Evolutionary conservation across 2,888 invertebrate species (phyloP), one percentile per base, ranked within the genome.

Genomic region (Nomada goodeniana): DNA sequence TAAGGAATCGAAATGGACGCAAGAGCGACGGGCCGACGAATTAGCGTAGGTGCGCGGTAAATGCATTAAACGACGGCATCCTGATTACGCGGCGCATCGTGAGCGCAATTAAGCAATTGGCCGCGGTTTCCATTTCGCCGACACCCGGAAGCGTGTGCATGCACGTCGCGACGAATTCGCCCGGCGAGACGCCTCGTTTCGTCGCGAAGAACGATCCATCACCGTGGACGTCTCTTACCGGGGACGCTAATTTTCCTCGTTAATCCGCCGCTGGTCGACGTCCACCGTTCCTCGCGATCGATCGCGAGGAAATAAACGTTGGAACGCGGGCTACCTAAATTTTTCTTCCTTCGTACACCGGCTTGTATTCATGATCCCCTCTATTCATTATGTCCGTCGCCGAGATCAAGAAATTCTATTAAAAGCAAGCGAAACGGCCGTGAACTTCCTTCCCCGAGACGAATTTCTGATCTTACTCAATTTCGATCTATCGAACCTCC

Each of bases 101-200:
- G 74, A 86, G 83, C 78, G 88, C 91, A 93, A 93, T 93, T 93
- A 92, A 93, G 91, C 91, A 92, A 93, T 92, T 93, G 91, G 89
- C 89, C 89, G 90, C 90, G 90, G 92, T 92, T 92, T 92, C 91
- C 88, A 90, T 92, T 91, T 90, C 91, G 86, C 87, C 84, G 85
- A 83, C 85, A 89, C 89, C 90, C 89, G 91, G 90, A 90, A 90
- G 85, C 84, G 64, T 5, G 53, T 11, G 61, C 63, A 77, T 52
- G 64, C 72, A 36, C 72, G 79, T 67, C 82, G 83, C 80, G 78
- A 74, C 76, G 78, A 86, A 84, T 84, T 81, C 63, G 74, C 44
- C 47, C 63, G 77, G 70, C 82, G 73, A 73, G 73, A 76, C 83
- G 70, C 44, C 77, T 59, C 52, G 76, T 63, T 67, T 53, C 70